Percentiles rank a stretch among this genome's conserved stretches.
Conservation (phyloP, 2,797 vertebrate genomes). For the Hemibagrus guttatus region DNA sequence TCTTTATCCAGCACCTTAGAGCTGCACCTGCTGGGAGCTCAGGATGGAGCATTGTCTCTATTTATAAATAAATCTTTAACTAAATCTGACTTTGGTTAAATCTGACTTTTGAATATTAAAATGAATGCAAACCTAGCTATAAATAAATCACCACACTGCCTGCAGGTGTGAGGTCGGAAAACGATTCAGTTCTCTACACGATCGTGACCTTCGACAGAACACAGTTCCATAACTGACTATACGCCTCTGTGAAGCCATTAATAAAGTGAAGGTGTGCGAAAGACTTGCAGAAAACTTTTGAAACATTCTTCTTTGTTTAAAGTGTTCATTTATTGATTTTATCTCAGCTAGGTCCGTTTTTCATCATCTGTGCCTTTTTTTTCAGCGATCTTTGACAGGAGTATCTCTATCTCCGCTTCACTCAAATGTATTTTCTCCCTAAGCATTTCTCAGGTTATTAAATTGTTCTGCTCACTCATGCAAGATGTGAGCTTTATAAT, state of each 20-base stretch:
- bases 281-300: neutral
- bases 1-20: neutral
- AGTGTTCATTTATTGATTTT: neutral
- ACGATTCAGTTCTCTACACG: neutral
- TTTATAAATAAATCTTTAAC: neutral
- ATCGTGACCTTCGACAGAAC: neutral
- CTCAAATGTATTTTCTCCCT: neutral
- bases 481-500: neutral
- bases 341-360: neutral
- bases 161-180: neutral
- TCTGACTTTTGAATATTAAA: neutral
- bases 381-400: neutral
- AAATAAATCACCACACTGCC: neutral
- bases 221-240: neutral
- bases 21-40: neutral
- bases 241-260: neutral
- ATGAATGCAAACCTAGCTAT: neutral
- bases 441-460: neutral
- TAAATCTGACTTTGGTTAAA: constrained; percentile 1
- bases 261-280: neutral
- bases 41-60: neutral
- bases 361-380: neutral
- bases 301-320: neutral
- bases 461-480: neutral
- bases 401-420: neutral